Conservation (phyloP, 2,113 vertebrate species). For the Acinonyx jubatus region DNA sequence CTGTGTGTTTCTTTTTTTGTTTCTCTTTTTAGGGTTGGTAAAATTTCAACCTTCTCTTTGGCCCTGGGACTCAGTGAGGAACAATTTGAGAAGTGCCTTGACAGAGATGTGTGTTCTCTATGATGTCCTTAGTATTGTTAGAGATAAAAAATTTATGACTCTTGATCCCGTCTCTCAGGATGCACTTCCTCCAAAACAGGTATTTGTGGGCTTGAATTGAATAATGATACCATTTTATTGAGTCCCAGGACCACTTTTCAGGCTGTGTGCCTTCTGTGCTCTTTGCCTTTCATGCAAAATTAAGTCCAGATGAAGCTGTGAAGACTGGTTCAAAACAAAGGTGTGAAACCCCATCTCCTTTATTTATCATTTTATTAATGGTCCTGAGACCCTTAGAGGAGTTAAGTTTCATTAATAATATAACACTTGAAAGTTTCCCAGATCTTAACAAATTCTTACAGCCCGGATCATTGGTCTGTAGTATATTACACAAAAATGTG, state of each 20-base stretch:
- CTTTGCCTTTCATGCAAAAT: slow-evolving; percentile 42
- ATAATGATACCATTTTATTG: not conserved
- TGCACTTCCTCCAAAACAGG: slow-evolving; percentile 87
- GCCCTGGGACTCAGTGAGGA: slow-evolving; percentile 98
- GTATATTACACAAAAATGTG: not conserved
- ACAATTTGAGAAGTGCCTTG: slow-evolving; percentile 93
- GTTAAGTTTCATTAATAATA: not conserved
- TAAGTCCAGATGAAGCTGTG: not conserved
- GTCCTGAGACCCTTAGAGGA: not conserved
- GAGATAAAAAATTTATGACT: slow-evolving; percentile 99
- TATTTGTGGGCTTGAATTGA: slow-evolving; percentile 40
- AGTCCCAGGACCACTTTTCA: not conserved
- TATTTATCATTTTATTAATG: not conserved
- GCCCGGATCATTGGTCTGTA: not conserved
- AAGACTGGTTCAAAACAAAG: slow-evolving; percentile 3
- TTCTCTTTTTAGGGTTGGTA: slow-evolving; percentile 87
- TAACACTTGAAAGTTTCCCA: slow-evolving; percentile 8
- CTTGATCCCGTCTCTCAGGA: slow-evolving; percentile 97
- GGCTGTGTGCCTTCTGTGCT: not conserved
- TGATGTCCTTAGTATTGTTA: slow-evolving; percentile 96
- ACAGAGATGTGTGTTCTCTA: slow-evolving; percentile 98
- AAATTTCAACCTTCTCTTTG: slow-evolving; percentile 98
- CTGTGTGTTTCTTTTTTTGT: not conserved
- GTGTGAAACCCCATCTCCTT: not conserved
- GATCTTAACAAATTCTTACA: not conserved